Evolutionary conservation across 2,113 vertebrate species (phyloP).

Genomic region (Seriola quinqueradiata): DNA sequence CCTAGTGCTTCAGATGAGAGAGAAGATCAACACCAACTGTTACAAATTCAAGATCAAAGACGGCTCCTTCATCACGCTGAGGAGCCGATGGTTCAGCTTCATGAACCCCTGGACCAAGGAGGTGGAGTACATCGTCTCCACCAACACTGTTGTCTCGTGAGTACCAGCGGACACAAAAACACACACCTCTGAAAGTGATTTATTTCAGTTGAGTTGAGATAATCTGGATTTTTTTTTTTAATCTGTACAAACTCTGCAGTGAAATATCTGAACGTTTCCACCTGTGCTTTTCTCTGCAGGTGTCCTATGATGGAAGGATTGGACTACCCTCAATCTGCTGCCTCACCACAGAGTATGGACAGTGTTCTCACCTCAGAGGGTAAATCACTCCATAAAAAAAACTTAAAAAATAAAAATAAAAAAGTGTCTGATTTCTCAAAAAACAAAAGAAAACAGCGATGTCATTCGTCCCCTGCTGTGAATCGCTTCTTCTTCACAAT

Average conservation of each 20-base stretch:
- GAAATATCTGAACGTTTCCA: neutral
- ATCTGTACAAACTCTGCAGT: too few species aligned
- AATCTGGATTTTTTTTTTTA: too few species aligned
- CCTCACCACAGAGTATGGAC: slow-evolving; percentile 96
- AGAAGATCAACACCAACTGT: slow-evolving; percentile 98
- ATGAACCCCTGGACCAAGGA: slow-evolving; percentile 99
- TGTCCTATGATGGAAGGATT: slow-evolving; percentile 88
- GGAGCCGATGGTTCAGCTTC: slow-evolving; percentile 99
- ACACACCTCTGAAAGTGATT: neutral
- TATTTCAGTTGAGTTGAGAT: neutral
- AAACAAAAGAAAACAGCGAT: neutral
- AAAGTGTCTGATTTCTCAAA: neutral
- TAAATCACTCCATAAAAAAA: slow-evolving; percentile 30
- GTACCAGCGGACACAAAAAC: slow-evolving; percentile 65
- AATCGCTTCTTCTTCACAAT: neutral
- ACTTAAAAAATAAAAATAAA: neutral
- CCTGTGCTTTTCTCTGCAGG: slow-evolving; percentile 21
- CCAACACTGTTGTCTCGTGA: slow-evolving; percentile 98
- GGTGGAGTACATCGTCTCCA: slow-evolving; percentile 99
- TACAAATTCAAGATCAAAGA: slow-evolving; percentile 99
- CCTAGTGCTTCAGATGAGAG: slow-evolving; percentile 96
- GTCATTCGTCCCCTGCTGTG: neutral
- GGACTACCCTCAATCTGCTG: slow-evolving; percentile 92
- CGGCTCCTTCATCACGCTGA: slow-evolving; percentile 96
- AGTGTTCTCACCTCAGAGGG: slow-evolving; percentile 92